Evolutionary conservation across 2,797 vertebrate species (phyloP), one percentile per base, ranked within the genome.

Genomic region (Staurois parvus): DNA sequence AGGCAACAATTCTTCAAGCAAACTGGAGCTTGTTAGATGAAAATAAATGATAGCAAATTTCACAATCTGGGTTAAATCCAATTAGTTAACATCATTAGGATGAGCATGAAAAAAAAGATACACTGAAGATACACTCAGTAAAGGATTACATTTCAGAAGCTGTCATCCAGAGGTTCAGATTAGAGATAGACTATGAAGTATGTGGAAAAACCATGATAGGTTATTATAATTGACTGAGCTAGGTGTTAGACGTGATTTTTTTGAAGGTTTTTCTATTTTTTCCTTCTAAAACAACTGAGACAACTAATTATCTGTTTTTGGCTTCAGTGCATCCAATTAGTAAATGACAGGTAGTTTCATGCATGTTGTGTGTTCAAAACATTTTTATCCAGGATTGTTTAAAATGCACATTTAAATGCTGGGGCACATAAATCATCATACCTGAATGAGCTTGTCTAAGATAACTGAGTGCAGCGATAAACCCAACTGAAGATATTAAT

Each of bases 291-390:
- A 81, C 79, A 72, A 40, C 69, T 93, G 94, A 91, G 93, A 94
- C 94, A 94, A 91, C 94, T 97, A 95, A 97, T 96, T 95, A 95
- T 95, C 92, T 92, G 93, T 96, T 96, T 94, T 93, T 93, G 28
- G 93, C 94, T 95, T 92, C 93, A 92, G 87, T 96, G 93, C 90
- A 91, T 95, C 95, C 94, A 95, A 92, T 96, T 97, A 96, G 91
- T 86, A 91, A 91, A 90, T 93, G 90, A 91, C 93, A 93, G 89
- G 89, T 75, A 76, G 37, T 84, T 77, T 72, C 28, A 73, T 45
- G 68, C 64, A 76, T 68, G 73, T 67, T 52, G 28, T 34, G 56
- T 64, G 62, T 48, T 68, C 34, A 37, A 52, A 76, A 81, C 79
- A 62, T 62, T 75, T 48, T 52, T 24, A 68, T 34, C 42, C 11